phyloP scores from a whole-genome alignment of 2,113 vertebrate genomes.

The Colinus virginianus region DNA sequence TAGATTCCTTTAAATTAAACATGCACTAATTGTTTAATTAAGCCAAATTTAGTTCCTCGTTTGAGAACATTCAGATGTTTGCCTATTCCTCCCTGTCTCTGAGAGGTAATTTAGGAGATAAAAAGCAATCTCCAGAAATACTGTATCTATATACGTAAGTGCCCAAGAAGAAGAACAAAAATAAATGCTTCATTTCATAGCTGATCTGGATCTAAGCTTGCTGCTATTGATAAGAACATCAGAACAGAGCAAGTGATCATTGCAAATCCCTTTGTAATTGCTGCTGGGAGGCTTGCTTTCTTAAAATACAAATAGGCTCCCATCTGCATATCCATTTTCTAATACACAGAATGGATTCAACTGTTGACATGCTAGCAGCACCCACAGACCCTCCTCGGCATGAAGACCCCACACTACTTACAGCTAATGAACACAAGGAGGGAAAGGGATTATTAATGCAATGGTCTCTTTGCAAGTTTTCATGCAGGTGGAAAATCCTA shows the following conservation, averaged over 20 bases:
- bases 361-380: conserved; percentile 4
- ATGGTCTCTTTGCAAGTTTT: background rate
- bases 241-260: conserved; percentile 28
- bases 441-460: background rate
- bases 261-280: conserved; percentile 58
- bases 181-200: conserved; percentile 38
- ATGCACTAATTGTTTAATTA: conserved; percentile 62
- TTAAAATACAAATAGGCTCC: conserved; percentile 20
- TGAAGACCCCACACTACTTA: background rate
- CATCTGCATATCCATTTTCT: conserved; percentile 15
- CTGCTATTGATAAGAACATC: conserved; percentile 52
- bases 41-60: conserved; percentile 32
- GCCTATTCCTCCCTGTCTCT: conserved; percentile 38
- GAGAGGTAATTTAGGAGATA: conserved; percentile 56
- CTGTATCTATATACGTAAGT: conserved; percentile 9
- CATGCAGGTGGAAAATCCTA: background rate
- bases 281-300: conserved; percentile 11
- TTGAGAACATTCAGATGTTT: conserved; percentile 48
- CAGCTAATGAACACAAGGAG: background rate
- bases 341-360: conserved; percentile 7
- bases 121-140: conserved; percentile 55
- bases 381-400: background rate
- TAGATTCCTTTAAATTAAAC: conserved; percentile 37
- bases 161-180: conserved; percentile 31
- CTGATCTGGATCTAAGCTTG: conserved; percentile 58